Base-by-base conservation (phyloP, 2,888 invertebrate genomes). In the Tipula unca region DNA sequence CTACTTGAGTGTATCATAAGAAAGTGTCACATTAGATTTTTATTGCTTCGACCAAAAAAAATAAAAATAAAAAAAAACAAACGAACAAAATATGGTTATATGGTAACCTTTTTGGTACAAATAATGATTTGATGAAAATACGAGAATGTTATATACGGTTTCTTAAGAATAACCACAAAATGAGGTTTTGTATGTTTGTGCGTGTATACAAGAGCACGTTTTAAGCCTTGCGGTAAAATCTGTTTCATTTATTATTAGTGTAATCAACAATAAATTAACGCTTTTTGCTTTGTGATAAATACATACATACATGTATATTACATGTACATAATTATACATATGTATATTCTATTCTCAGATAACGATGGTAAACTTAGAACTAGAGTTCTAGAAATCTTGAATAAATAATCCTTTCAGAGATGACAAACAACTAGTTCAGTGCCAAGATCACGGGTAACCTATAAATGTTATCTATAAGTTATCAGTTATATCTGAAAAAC, bases 21-120 rank as follows among this genome's bases (percentile, higher is more conserved):
- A 69, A 69, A 69, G 69, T 69, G 69, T 69, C 69, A 69, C 69
- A 69, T 69, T 69, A 69, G 69, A 69, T 69, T 69, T 69, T 69
- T 69, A 69, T 69, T 69, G 69, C 69, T 13, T 69, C 69, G 69
- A 69, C 69, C 69, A 69, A 69, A 25, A 69, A 69, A 69, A 69
- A 32, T 3, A 32, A 32, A n/a, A n/a, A 32, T 3, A 32, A 32
- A 3, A 32, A 32, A n/a, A 17, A 48, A 17, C 17, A 6, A 48
- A 69, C 25, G 69, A 25, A 25, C 69, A 69, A 69, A 69, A 69
- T 69, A 69, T 69, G 69, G 69, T 69, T 69, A 69, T 25, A 69
- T 69, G 25, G 69, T 25, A 69, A 69, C 69, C 69, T 69, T 69
- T 69, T 25, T 69, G 69, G 25, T 69, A 69, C 69, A 69, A 25